These are phyloP conservation scores for Delphinapterus leucas DNA, from an alignment of 2,113 vertebrate species.

Conservation along the genomic window DNA sequence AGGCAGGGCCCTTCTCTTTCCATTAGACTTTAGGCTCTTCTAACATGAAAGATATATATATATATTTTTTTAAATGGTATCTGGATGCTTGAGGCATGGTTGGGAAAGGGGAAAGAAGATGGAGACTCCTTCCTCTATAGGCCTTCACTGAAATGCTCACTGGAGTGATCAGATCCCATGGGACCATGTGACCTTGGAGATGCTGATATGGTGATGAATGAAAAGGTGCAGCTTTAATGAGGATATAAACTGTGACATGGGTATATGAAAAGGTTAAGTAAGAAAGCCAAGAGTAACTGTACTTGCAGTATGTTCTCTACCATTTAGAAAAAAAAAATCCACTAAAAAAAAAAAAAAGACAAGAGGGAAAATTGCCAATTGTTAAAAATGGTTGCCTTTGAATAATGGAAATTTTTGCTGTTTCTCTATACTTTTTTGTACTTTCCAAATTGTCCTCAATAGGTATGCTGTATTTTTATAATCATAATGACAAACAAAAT, in stretches of 20 bases:
- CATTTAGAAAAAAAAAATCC: neutral
- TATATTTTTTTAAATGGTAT: neutral
- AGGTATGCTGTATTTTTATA: neutral
- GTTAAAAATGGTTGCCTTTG: neutral
- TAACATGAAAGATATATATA: neutral
- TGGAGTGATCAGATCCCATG: neutral
- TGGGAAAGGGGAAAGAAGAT: neutral
- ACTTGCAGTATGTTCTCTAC: neutral
- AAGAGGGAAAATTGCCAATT: neutral
- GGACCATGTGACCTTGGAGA: neutral
- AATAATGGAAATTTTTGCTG: neutral
- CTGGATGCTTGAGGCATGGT: neutral
- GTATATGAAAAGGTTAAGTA: neutral
- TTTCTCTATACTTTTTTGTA: neutral
- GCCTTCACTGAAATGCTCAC: neutral
- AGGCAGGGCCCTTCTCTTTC: neutral
- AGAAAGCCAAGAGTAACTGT: neutral
- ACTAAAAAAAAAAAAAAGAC: neutral
- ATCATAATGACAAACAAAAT: constrained; percentile 29
- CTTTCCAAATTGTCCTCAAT: neutral
- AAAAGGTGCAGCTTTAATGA: neutral
- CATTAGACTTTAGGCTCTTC: neutral
- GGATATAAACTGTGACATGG: neutral
- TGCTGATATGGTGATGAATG: neutral
- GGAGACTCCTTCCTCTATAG: neutral